Conservation (phyloP, 2,797 vertebrate species). For the Hirundo rustica region DNA sequence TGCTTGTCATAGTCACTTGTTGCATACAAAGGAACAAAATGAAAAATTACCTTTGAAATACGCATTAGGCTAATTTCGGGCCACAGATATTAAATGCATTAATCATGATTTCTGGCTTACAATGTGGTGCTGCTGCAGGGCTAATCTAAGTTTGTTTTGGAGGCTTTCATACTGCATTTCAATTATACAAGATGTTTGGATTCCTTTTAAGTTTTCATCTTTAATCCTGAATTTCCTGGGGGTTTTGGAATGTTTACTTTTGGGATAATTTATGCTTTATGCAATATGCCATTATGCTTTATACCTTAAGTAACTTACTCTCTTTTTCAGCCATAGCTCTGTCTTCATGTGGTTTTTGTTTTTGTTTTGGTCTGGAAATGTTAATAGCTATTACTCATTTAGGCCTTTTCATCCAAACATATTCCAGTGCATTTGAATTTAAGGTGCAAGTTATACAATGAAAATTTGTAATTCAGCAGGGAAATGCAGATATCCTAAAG, state of each 20-base stretch:
- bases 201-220: constrained; percentile 34
- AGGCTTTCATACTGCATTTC: constrained; percentile 1
- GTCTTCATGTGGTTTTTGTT: constrained; percentile 31
- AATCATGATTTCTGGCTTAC: neutral
- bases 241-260: constrained; percentile 32
- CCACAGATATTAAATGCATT: neutral
- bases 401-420: neutral
- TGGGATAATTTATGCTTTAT: constrained; percentile 25
- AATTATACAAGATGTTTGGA: constrained; percentile 26
- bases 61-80: neutral
- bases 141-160: constrained; percentile 10
- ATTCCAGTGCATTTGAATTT: neutral
- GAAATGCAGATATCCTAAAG: neutral
- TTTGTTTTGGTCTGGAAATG: constrained; percentile 56
- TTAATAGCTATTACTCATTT: constrained; percentile 31
- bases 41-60: neutral
- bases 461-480: neutral
- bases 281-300: neutral
- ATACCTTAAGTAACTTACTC: neutral
- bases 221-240: constrained; percentile 50
- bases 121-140: neutral
- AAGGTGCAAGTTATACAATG: neutral
- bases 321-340: neutral
- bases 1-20: neutral
- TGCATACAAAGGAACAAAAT: neutral